Conservation (phyloP, 2,888 invertebrate species). For the Leptinotarsa rubiginosa region DNA sequence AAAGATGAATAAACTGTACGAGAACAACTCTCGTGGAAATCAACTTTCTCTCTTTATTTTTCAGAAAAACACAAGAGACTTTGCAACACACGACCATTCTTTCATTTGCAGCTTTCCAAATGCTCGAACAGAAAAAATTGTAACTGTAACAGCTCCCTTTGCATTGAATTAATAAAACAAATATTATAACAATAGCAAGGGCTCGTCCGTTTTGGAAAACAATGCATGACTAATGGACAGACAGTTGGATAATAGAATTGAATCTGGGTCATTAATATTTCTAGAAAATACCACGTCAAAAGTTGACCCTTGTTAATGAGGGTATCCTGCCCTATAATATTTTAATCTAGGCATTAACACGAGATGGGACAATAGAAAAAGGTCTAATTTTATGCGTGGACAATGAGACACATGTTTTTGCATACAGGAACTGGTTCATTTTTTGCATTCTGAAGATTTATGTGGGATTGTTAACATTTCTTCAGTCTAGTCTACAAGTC, state of each 20-base stretch:
- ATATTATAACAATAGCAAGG: conserved; percentile 48
- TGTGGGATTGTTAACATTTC: conserved; percentile 25
- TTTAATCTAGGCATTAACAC: conserved; percentile 49
- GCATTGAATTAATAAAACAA: conserved; percentile 51
- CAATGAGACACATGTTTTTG: conserved; percentile 51
- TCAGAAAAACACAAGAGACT: not conserved
- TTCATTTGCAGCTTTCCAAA: not conserved
- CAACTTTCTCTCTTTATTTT: no score
- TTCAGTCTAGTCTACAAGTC: not conserved
- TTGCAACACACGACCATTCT: not conserved
- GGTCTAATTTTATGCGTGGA: conserved; percentile 50
- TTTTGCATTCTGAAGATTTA: conserved; percentile 41
- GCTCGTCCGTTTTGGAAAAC: conserved; percentile 57
- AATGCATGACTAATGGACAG: conserved; percentile 66
- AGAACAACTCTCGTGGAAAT: no score
- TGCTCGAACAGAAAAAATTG: not conserved
- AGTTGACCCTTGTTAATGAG: conserved; percentile 64
- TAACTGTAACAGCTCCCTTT: conserved; percentile 37
- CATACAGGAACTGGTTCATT: conserved; percentile 46
- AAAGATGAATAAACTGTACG: no score
- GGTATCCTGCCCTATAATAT: conserved; percentile 59
- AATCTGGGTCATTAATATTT: conserved; percentile 59
- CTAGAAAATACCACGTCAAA: conserved; percentile 57
- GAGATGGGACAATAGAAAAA: conserved; percentile 50
- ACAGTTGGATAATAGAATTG: conserved; percentile 51